These are phyloP conservation scores for Coryphaenoides rupestris DNA, from an alignment of 2,113 vertebrate genomes.

Conservation along the genomic window DNA sequence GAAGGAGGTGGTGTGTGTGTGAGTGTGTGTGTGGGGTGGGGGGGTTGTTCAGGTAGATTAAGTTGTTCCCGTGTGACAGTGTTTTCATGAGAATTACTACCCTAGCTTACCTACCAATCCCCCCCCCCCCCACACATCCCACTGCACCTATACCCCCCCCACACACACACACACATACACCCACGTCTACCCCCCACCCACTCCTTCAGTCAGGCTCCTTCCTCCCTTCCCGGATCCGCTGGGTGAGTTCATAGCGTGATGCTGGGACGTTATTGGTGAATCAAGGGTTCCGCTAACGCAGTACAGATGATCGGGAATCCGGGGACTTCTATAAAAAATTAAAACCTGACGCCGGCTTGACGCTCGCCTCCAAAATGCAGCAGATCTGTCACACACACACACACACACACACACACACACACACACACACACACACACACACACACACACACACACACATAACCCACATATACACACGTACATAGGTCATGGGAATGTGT, in stretches of 20 bases:
- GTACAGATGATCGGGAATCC: conserved; percentile 50
- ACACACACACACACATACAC: background rate
- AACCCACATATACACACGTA: too few species aligned
- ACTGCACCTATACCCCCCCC: conserved; percentile 1
- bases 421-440: too few species aligned
- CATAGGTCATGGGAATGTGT: too few species aligned
- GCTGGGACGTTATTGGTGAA: conserved; percentile 46
- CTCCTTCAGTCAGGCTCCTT: background rate
- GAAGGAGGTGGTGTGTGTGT: conserved; percentile 35
- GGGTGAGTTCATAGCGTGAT: conserved; percentile 45
- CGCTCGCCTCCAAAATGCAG: too few species aligned
- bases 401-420: too few species aligned
- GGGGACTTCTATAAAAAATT: conserved; percentile 28
- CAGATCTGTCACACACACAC: too few species aligned
- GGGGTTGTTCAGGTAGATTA: conserved; percentile 65
- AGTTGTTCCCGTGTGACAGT: conserved; percentile 58
- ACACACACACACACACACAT: too few species aligned
- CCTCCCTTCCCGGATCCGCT: conserved; percentile 2
- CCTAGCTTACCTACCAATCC: background rate
- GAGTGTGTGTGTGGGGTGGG: conserved; percentile 39
- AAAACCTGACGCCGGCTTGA: too few species aligned
- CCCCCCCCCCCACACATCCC: conserved; percentile 30
- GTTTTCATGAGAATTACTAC: background rate
- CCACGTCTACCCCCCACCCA: background rate
- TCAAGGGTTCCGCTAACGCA: conserved; percentile 49